These are phyloP conservation scores for Periplaneta americana DNA, from an alignment of 1,140 invertebrate genomes.

Conservation along the genomic window DNA sequence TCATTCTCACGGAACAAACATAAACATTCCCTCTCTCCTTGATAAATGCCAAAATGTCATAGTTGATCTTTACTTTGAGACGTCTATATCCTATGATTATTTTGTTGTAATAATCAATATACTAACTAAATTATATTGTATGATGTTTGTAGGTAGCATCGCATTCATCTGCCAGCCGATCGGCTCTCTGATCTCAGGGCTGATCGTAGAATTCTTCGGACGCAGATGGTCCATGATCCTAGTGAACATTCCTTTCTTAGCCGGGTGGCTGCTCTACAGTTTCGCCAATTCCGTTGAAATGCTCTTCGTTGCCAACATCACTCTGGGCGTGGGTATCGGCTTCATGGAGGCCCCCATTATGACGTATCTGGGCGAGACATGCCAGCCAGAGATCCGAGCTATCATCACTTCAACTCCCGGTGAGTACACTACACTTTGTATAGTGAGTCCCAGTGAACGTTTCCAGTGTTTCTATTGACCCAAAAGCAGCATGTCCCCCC, in stretches of 20 bases:
- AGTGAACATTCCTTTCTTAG: slow-evolving; percentile 28
- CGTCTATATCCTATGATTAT: no score
- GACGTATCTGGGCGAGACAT: slow-evolving; percentile 8
- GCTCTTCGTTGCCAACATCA: slow-evolving; percentile 21
- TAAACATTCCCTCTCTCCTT: no score
- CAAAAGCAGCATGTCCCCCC: no score
- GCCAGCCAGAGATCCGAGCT: slow-evolving; percentile 3
- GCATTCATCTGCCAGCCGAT: slow-evolving; percentile 27
- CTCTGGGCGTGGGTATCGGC: slow-evolving; percentile 24
- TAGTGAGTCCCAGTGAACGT: no score
- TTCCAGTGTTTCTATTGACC: no score
- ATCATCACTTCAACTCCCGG: background rate
- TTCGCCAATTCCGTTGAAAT: slow-evolving; percentile 14
- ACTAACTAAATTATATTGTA: no score
- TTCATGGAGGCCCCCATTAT: slow-evolving; percentile 12
- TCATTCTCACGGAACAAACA: no score
- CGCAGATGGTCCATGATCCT: slow-evolving; percentile 28
- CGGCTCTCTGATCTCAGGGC: slow-evolving; percentile 27
- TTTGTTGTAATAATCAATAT: no score
- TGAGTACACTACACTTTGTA: no score
- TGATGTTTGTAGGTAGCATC: slow-evolving; percentile 30
- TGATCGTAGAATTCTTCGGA: slow-evolving; percentile 23
- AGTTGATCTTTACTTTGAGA: no score
- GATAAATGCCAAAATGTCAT: no score
- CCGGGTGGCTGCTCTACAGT: slow-evolving; percentile 27